Base-by-base conservation (phyloP, 92 coral and sea anemone species). In the Porites divaricata region DNA sequence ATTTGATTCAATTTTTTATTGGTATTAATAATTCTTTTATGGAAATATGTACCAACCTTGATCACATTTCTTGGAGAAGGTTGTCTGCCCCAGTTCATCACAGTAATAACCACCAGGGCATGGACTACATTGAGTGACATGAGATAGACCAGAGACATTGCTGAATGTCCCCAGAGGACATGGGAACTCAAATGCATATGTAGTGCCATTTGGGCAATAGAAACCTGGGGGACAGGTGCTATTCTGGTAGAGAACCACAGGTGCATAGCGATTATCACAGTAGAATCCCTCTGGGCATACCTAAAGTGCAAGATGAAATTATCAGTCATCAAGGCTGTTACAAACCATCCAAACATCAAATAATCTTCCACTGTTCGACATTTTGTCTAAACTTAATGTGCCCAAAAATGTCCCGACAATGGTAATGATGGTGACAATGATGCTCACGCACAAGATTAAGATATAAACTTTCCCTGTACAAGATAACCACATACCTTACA, bases 161-260 rank as follows among this genome's bases (percentile, higher is more conserved):
- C 99, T 96, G 85, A 95, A 96, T 48, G 98, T 95, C 61, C 99
- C 99, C 64, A 93, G 77, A 0, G 97, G 99, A 66, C 99, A 96
- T 11, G 94, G 95, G 92, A 80, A 85, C 80, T 96, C 95, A 62
- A 76, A 88, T 9, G 95, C 96, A n/a, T 72, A 83, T 9, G 70
- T 86, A 8, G 99, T 96, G 12, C 94, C 92, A 66, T 89, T 76
- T 14, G 95, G 99, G 48, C 99, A 96, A 78, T 90, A 96, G 79
- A 90, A 75, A 16, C 99, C 99, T 28, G 95, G 87, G 72, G 99
- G 99, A 54, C 99, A 96, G 17, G 99, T 90, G 73, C 99, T 96
- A 93, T 96, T 96, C 53, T 89, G 86, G 87, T 92, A 96, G 48
- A 96, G 80, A 52, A 96, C 95, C 13, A 93, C 98, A 35, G 99